Evolutionary conservation across 2,888 invertebrate genomes (phyloP).

Genomic region (Xanthia icteritia): DNA sequence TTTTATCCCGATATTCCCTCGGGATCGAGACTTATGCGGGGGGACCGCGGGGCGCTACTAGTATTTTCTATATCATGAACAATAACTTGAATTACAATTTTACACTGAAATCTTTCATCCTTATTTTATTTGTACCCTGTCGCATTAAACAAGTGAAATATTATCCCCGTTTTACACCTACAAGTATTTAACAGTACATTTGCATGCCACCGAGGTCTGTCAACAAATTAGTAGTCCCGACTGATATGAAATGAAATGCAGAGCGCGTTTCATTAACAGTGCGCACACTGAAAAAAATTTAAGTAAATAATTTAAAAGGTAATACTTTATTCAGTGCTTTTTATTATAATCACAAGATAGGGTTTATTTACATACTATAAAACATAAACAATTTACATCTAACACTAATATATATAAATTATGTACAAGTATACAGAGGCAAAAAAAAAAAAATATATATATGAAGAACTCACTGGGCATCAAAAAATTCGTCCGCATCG

Average conservation of each 20-base stretch:
- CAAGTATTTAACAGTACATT: conserved; percentile 25
- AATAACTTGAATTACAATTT: neutral
- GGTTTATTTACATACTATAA: no score
- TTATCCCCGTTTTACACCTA: neutral
- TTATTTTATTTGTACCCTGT: neutral
- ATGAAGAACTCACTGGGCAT: no score
- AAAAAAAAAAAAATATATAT: no score
- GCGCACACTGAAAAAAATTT: neutral
- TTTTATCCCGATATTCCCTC: no score
- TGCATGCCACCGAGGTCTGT: conserved; percentile 16
- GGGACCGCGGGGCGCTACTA: neutral
- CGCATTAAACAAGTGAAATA: neutral
- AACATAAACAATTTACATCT: no score
- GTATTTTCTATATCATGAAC: neutral
- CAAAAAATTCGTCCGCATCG: no score
- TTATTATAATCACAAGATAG: no score
- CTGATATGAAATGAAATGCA: neutral
- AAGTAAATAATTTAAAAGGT: no score
- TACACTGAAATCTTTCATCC: neutral
- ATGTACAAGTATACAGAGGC: no score
- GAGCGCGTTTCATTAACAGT: neutral
- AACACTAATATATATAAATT: no score
- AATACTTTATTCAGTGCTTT: neutral
- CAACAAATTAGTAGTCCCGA: conserved; percentile 9
- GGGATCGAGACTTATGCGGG: no score